phyloP scores from a whole-genome alignment of 2,797 vertebrate species.

The Poecilia gillii region DNA sequence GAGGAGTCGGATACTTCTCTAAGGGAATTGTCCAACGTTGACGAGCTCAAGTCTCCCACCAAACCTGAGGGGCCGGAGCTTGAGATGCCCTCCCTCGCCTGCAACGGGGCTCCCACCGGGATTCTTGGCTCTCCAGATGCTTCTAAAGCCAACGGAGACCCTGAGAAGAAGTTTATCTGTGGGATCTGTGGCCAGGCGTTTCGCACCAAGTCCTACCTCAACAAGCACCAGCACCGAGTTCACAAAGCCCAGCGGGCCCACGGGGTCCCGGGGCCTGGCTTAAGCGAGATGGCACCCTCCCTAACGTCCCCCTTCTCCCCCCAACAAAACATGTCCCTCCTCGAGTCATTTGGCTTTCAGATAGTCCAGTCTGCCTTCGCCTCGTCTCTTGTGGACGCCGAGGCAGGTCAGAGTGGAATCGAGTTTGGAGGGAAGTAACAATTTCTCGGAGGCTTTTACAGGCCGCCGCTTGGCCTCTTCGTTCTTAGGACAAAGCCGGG shows the following conservation, averaged over 20 bases:
- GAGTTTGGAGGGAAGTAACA: slow-evolving; percentile 93
- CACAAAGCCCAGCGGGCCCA: slow-evolving; percentile 89
- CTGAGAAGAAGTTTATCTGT: slow-evolving; percentile 95
- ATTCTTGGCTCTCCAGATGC: slow-evolving; percentile 82
- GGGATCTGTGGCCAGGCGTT: slow-evolving; percentile 96
- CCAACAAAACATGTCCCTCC: slow-evolving; percentile 99
- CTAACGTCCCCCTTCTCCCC: slow-evolving; percentile 93
- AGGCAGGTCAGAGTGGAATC: slow-evolving; percentile 91
- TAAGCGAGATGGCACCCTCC: slow-evolving; percentile 88
- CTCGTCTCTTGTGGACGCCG: slow-evolving; percentile 94
- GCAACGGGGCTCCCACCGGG: slow-evolving; percentile 72
- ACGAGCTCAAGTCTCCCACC: slow-evolving; percentile 92
- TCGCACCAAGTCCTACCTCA: slow-evolving; percentile 99
- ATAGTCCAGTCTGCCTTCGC: slow-evolving; percentile 99
- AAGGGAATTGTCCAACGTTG: slow-evolving; percentile 92
- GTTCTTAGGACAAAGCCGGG: slow-evolving; percentile 54
- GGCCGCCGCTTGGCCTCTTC: slow-evolving; percentile 31
- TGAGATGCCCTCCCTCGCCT: slow-evolving; percentile 73
- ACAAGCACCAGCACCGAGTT: slow-evolving; percentile 98
- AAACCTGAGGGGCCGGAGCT: slow-evolving; percentile 81
- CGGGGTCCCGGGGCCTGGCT: slow-evolving; percentile 76
- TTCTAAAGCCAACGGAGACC: slow-evolving; percentile 89
- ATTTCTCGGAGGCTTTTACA: slow-evolving; percentile 20
- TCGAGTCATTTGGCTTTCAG: slow-evolving; percentile 99
- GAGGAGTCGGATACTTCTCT: slow-evolving; percentile 95